Base-by-base conservation (phyloP, 2,113 vertebrate species). In the Accipiter cooperii region DNA sequence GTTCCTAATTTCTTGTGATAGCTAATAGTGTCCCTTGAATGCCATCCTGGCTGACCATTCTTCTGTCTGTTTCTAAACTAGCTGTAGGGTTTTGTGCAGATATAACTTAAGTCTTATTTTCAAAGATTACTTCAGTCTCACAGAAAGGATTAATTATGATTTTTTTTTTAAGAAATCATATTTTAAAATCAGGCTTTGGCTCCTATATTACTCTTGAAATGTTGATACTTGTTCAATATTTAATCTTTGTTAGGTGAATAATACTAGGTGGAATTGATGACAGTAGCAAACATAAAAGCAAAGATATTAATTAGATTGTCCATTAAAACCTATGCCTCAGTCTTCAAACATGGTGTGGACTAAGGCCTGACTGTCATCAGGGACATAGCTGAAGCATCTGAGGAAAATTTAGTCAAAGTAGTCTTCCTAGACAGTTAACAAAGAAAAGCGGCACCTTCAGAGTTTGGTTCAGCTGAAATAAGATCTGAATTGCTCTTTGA, bases 381-480 rank as follows among this genome's bases (percentile, higher is more conserved):
- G 57, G 69, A 17, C 33, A 24, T 42, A 63, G 34, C 58, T 90
- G 82, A 90, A 80, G 49, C 66, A 84, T 64, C 36, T 71, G 36
- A 58, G 73, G 51, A 89, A 74, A 84, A 78, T 13, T 12, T 52
- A 65, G 40, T 90, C 33, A 2, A 68, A 76, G 58, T 47, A 40
- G 13, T 55, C 60, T 75, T 89, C 13, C 34, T 81, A 90, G 60
- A 29, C 17, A 84, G 29, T 68, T 91, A 78, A 78, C 22, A 87
- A 77, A 92, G 71, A 60, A 91, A 84, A 89, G 73, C 29, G 34
- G 29, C 17, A 13, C 33, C 34, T 94, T 91, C 83, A 84, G 89
- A 84, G n/a, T 82, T 89, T 91, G 65, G 51, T 95, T 96, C 93
- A 84, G 47, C 69, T 46, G 61, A 96, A 47, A 69, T 96, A 40